Percentiles rank a stretch among this genome's conserved stretches.
phyloP scores from a whole-genome alignment of 2,113 vertebrate genomes.

The Zootoca vivipara region DNA sequence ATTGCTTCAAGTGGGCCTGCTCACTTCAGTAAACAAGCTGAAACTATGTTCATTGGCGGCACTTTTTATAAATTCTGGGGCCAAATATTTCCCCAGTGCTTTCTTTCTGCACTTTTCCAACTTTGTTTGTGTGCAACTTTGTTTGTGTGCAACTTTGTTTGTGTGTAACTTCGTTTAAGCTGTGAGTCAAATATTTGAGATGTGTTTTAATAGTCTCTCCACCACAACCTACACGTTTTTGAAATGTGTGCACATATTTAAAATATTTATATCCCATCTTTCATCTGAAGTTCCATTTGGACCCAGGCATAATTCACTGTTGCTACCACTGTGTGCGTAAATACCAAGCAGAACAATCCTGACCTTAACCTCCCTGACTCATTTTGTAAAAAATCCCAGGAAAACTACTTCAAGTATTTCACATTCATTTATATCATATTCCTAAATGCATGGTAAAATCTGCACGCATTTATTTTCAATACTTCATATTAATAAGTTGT shows the following conservation, averaged over 20 bases:
- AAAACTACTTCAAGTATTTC: neutral
- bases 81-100: neutral
- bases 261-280: neutral
- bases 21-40: neutral
- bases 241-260: neutral
- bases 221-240: neutral
- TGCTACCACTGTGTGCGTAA: neutral
- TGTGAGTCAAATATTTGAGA: neutral
- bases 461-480: neutral
- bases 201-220: neutral
- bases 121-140: neutral
- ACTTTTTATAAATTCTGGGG: neutral
- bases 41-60: neutral
- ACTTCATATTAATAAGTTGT: neutral
- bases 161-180: neutral
- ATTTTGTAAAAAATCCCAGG: neutral
- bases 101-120: neutral
- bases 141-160: too few relatives aligned
- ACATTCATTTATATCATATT: neutral
- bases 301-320: neutral
- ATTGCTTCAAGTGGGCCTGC: neutral
- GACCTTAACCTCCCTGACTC: neutral
- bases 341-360: neutral
- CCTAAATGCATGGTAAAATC: neutral
- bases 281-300: neutral